Evolutionary conservation across 2,888 invertebrate species (phyloP), one percentile per base, ranked within the genome.

Genomic region (Pyralis farinalis): DNA sequence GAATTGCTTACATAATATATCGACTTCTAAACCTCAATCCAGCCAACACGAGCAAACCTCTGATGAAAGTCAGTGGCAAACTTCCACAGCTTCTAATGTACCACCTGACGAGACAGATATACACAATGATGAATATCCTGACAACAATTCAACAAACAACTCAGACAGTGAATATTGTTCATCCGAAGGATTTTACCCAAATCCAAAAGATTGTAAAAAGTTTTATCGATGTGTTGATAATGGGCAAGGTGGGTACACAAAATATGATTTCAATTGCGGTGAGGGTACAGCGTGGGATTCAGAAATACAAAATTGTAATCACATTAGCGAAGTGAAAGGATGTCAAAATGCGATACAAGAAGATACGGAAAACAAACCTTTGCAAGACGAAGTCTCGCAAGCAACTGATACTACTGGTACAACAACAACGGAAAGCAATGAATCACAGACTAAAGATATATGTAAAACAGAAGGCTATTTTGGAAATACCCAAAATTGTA

Each of bases 401-500:
- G 49, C 59, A 33, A 54, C 65, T 32, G 52, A 53, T 34, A 46
- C 44, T 30, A 45, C 51, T 9, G 54, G 43, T 29, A 56, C 63
- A 20, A 53, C 60, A 40, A 51, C 47, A 41, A 46, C 62, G 12
- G 58, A 41, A 40, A 49, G 42, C 31, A 45, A 57, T 1, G 49
- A 46, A 34, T 45, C 63, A 12, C 49, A 48, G 12, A 55, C 62
- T 16, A 56, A 70, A 42, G 63, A 74, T 16, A 57, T 67, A 39
- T 93, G 93, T 63, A 63, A 79, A 7, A 70, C 74, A 11, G 91
- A 91, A 67, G 94, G 94, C 4, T 94, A 91, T 55, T 92, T 91
- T 77, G 89, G 92, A 0, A 86, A 93, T 62, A 90, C 91, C 1
- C 79, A 87, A 31, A 62, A 88, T 43, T 94, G 94, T 55, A 87